A percentile compares a stretch with the other conserved stretches of the same genome.
Conservation (phyloP, 35 echinoderm and acorn worm species). For the Lytechinus variegatus region DNA sequence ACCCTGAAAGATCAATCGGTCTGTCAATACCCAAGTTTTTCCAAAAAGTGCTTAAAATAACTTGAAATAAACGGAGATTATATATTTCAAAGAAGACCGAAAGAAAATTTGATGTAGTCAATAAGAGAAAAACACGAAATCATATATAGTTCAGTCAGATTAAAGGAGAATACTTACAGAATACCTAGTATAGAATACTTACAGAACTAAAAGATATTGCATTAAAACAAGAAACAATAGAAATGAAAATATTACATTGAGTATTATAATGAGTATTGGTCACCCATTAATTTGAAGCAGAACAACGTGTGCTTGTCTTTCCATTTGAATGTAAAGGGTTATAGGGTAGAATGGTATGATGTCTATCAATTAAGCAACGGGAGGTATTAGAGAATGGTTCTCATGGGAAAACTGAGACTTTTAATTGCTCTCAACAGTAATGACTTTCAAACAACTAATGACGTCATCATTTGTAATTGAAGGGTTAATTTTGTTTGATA, state of each 20-base stretch:
- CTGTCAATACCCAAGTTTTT: neutral
- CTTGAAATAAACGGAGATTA: too few relatives aligned
- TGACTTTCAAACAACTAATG: neutral
- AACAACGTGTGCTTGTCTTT: neutral
- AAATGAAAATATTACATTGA: too few relatives aligned
- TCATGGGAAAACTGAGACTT: neutral
- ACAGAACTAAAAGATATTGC: too few relatives aligned
- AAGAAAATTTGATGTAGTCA: too few relatives aligned
- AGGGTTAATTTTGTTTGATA: neutral
- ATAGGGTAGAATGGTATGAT: neutral
- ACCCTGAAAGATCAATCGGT: neutral
- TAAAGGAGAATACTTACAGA: too few relatives aligned
- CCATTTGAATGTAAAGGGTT: neutral
- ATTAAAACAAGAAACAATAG: too few relatives aligned
- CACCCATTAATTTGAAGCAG: neutral
- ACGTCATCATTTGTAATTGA: neutral
- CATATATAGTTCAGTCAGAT: too few relatives aligned
- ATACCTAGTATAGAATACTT: too few relatives aligned
- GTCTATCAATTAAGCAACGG: neutral
- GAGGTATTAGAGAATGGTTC: neutral
- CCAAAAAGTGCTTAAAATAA: too few relatives aligned
- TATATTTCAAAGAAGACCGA: too few relatives aligned
- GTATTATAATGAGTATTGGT: neutral
- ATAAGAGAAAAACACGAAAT: too few relatives aligned
- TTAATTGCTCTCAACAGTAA: neutral